phyloP scores from a whole-genome alignment of 2,888 invertebrate species.

The Sarcophaga subvicina region DNA sequence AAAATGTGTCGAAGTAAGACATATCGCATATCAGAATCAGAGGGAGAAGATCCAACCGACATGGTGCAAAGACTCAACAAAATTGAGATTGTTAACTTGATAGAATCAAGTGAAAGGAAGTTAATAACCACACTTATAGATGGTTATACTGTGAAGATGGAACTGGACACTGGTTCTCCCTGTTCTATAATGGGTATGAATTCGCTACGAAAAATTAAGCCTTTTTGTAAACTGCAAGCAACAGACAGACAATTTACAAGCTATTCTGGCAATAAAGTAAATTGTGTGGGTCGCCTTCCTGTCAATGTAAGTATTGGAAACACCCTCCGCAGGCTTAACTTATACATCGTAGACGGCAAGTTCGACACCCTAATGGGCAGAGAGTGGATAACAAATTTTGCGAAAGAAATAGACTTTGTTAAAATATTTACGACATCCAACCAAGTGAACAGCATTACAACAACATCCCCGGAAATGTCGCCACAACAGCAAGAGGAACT shows the following conservation, averaged over 20 bases:
- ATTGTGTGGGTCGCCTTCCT: not conserved
- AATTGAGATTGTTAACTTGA: no score
- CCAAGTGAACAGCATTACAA: no score
- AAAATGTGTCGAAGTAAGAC: slow-evolving; percentile 40
- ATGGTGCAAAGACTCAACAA: slow-evolving; percentile 4
- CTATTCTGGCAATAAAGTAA: slow-evolving; percentile 6
- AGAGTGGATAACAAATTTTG: slow-evolving; percentile 15
- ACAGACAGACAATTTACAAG: slow-evolving; percentile 36
- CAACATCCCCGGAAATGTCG: no score
- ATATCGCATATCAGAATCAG: slow-evolving; percentile 17
- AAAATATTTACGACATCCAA: no score
- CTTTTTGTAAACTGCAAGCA: slow-evolving; percentile 4
- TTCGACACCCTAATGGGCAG: not conserved
- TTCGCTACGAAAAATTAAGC: slow-evolving; percentile 2
- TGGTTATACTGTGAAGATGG: no score
- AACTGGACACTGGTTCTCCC: no score
- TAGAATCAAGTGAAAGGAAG: no score
- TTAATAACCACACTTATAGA: no score
- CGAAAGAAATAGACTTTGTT: slow-evolving; percentile 24
- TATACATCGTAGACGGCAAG: not conserved
- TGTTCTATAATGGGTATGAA: slow-evolving; percentile 40
- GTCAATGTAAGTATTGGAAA: slow-evolving; percentile 10
- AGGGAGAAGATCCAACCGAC: slow-evolving; percentile 16
- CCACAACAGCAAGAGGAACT: not conserved
- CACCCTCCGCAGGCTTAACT: not conserved